A percentile compares a stretch with the other conserved stretches of the same genome.
Evolutionary conservation across 2,113 vertebrate genomes (phyloP).

Genomic region (Ailurus styani): DNA sequence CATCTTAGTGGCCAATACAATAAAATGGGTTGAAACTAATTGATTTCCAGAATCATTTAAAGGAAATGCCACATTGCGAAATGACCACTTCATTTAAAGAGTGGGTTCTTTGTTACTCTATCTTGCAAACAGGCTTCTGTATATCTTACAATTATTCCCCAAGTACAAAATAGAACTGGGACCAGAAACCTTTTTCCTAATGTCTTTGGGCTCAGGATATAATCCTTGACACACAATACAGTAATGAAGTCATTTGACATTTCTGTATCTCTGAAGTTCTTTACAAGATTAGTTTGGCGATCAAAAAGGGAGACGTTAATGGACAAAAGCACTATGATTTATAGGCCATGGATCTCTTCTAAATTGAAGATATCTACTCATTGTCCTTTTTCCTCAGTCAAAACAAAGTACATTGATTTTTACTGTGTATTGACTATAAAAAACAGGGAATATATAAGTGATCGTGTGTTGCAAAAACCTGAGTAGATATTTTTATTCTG

Average conservation of each 20-base stretch:
- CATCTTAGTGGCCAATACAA: background rate
- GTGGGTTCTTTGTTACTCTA: background rate
- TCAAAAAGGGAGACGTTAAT: background rate
- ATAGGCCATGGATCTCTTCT: background rate
- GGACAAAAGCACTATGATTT: background rate
- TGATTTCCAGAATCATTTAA: background rate
- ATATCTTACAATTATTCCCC: background rate
- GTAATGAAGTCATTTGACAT: conserved; percentile 1
- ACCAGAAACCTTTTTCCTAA: background rate
- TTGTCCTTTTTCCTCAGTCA: background rate
- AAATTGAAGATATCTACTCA: background rate
- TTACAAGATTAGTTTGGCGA: conserved; percentile 21
- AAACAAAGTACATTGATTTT: background rate
- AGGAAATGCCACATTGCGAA: conserved; percentile 18
- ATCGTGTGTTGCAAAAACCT: background rate
- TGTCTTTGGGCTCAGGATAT: background rate
- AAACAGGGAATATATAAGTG: background rate
- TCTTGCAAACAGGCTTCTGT: background rate
- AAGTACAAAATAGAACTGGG: background rate
- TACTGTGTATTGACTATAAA: background rate
- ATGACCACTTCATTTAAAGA: background rate
- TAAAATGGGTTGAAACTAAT: conserved; percentile 8
- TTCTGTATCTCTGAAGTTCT: conserved; percentile 16
- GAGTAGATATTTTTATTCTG: background rate
- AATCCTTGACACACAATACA: background rate